Conservation (phyloP, 2,888 invertebrate species). For the Girardia tigrina region DNA sequence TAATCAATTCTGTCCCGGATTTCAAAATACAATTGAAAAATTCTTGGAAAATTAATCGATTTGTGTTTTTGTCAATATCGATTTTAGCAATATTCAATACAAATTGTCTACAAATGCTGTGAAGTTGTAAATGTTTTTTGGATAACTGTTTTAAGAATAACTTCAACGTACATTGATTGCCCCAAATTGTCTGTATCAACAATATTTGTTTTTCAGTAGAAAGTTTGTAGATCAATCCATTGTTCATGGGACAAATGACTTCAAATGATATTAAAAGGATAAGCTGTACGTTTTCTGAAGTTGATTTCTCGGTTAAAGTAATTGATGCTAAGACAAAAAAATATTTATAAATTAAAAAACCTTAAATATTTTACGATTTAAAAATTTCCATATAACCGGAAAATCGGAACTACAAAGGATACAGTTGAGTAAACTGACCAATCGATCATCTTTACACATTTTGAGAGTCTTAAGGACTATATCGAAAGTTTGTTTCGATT, state of each 20-base stretch:
- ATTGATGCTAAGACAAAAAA: too few relatives aligned
- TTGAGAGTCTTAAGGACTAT: neutral
- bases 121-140: neutral
- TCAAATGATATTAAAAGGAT: neutral
- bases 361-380: too few relatives aligned
- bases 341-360: too few relatives aligned
- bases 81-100: neutral
- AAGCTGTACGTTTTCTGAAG: neutral
- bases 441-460: neutral
- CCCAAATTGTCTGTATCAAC: neutral
- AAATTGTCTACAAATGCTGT: neutral
- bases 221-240: neutral
- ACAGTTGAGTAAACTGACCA: neutral
- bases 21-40: neutral
- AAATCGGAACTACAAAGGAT: neutral
- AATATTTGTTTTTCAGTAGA: neutral
- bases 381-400: neutral
- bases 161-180: neutral
- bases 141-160: neutral
- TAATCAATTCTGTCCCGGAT: neutral
- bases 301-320: neutral
- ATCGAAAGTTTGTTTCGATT: neutral
- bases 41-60: neutral
- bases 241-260: neutral
- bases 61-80: neutral